Evolutionary conservation across 2,888 invertebrate species (phyloP), one percentile per base, ranked within the genome.

Genomic region (Drosophila multiciliata): DNA sequence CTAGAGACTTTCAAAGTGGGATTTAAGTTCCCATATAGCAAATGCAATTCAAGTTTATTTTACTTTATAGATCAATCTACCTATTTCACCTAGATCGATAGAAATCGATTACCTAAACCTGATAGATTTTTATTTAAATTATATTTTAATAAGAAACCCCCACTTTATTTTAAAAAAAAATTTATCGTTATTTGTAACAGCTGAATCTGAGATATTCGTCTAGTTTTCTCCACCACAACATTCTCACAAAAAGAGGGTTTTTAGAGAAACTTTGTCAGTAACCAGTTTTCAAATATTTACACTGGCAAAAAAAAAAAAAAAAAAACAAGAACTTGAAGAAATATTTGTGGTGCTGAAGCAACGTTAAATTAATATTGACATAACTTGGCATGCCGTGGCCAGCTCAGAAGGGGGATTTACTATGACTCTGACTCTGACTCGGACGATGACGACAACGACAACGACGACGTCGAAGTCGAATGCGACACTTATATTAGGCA

Each of bases 331-430:
- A 36, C 26, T 35, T 26, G 49, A 57, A 67, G 45, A 73, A 77
- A 73, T 73, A 77, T 45, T 66, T 63, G 59, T 57, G 35, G 62
- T 63, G 66, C 55, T 62, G 59, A 67, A 72, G 79, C 65, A 66
- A 64, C 78, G 78, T 75, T 78, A 78, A 72, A 63, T 42, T 48
- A 79, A 78, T 79, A 78, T 78, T 78, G 61, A 60, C 75, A 60
- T 45, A 58, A 69, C 63, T 78, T 66, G 20, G 63, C 74, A 73
- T 69, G 52, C 50, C 48, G 59, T 52, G 11, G 23, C 17, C 35
- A 65, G 53, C 11, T 35, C 15, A 9, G 17, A 45, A 45, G 23
- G 45, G 40, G 45, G 2, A 45, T 20, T 15, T 20, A 23, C 45
- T 42, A 42, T 45, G n/a, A n/a, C 40, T 17, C 8, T 40, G 20